These are phyloP conservation scores for Spodoptera picta DNA, from an alignment of 2,888 invertebrate species.

Conservation along the genomic window DNA sequence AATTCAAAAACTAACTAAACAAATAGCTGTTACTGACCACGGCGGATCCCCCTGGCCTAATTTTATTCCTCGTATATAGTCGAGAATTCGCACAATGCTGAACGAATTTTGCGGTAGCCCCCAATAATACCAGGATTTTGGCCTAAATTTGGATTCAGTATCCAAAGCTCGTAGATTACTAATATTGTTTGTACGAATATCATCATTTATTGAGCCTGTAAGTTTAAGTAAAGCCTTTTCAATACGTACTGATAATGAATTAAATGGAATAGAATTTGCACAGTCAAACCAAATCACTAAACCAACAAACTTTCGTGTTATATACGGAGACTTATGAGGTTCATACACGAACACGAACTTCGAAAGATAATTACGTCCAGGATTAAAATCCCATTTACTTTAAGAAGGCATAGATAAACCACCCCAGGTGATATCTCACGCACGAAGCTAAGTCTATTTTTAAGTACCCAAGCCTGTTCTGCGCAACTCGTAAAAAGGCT, in stretches of 20 bases:
- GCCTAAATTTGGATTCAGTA: slow-evolving; percentile 20
- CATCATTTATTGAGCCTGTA: slow-evolving; percentile 6
- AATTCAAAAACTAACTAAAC: slow-evolving; percentile 34
- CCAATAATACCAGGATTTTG: slow-evolving; percentile 27
- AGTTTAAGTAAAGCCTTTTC: background rate
- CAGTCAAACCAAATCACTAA: background rate
- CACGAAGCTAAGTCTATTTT: slow-evolving; percentile 58
- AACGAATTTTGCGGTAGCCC: slow-evolving; percentile 36
- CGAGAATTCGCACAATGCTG: slow-evolving; percentile 14
- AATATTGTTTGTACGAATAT: slow-evolving; percentile 8
- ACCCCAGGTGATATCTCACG: slow-evolving; percentile 26
- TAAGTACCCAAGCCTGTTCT: slow-evolving; percentile 60
- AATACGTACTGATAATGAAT: background rate
- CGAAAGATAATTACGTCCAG: slow-evolving; percentile 7
- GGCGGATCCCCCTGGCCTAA: slow-evolving; percentile 22
- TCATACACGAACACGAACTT: background rate
- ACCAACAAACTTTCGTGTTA: background rate
- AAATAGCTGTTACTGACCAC: slow-evolving; percentile 7
- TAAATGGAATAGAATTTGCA: too few relatives aligned
- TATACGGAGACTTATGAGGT: background rate
- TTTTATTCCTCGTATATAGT: slow-evolving; percentile 36
- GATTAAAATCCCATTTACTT: slow-evolving; percentile 26
- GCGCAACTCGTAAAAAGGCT: slow-evolving; percentile 70
- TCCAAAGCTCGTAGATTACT: slow-evolving; percentile 20
- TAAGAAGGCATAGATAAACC: slow-evolving; percentile 18